Conservation (phyloP, 2,888 invertebrate species). For the Monochamus alternatus region DNA sequence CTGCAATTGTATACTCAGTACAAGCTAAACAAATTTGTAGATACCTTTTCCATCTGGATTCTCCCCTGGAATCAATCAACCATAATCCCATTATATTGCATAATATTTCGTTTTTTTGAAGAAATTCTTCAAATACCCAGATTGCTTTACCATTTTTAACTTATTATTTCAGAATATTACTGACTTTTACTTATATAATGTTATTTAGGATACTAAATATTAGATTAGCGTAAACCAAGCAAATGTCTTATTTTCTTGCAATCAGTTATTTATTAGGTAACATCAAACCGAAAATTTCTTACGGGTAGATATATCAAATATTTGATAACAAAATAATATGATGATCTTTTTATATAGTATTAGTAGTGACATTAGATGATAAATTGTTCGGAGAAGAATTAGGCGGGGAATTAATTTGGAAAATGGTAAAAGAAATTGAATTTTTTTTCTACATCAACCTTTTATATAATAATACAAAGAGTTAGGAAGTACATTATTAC, state of each 20-base stretch:
- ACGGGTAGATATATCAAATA: not conserved
- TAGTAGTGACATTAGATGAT: too few species aligned
- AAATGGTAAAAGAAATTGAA: too few species aligned
- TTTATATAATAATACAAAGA: too few species aligned
- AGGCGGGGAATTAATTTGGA: too few species aligned
- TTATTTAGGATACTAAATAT: not conserved
- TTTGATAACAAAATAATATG: not conserved
- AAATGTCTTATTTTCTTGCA: not conserved
- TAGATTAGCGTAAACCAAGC: not conserved
- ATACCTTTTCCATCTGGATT: not conserved
- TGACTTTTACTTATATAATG: not conserved
- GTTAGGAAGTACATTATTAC: too few species aligned
- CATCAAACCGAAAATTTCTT: not conserved
- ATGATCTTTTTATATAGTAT: too few species aligned
- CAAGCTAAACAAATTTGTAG: conserved; percentile 4
- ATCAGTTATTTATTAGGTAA: not conserved
- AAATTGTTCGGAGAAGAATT: too few species aligned
- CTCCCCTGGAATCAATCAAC: conserved; percentile 5
- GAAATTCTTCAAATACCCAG: conserved; percentile 16
- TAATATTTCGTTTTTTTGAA: conserved; percentile 22
- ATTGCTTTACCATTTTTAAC: not conserved
- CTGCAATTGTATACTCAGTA: not conserved
- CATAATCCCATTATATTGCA: conserved; percentile 20
- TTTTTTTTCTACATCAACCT: too few species aligned
- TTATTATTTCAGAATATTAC: not conserved